Conservation (phyloP, 2,113 vertebrate species). For the Hippocampus abdominalis region DNA sequence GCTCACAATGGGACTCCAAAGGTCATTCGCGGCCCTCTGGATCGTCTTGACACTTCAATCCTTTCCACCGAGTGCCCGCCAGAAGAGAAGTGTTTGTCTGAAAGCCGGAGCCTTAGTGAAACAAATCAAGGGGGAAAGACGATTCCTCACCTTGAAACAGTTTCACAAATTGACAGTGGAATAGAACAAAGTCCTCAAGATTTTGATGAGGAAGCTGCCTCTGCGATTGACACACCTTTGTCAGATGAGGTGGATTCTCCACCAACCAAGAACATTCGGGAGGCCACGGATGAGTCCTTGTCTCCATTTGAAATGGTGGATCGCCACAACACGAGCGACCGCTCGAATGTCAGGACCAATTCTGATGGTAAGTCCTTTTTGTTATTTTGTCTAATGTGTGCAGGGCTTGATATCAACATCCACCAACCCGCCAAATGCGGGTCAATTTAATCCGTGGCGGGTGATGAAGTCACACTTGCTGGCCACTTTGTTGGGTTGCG, state of each 20-base stretch:
- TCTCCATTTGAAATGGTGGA: constrained; percentile 7
- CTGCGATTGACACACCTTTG: not conserved
- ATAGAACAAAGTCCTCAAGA: constrained; percentile 25
- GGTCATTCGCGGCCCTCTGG: not conserved
- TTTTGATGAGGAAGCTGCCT: not conserved
- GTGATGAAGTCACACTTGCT: too few relatives aligned
- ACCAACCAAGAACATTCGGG: constrained; percentile 16
- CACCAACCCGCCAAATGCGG: too few relatives aligned
- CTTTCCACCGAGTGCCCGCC: not conserved
- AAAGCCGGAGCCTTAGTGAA: constrained; percentile 8
- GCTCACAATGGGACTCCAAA: not conserved
- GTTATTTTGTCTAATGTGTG: not conserved
- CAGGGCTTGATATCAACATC: too few relatives aligned
- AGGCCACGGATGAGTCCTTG: constrained; percentile 5
- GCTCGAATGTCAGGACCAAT: not conserved
- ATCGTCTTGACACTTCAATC: not conserved
- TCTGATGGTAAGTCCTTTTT: constrained; percentile 34
- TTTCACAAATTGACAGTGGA: constrained; percentile 2
- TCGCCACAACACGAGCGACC: not conserved
- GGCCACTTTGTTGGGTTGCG: too few relatives aligned
- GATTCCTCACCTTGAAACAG: not conserved
- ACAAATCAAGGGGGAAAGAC: not conserved
- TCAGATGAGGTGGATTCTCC: constrained; percentile 13
- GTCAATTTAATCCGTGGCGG: too few relatives aligned
- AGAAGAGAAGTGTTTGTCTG: not conserved